Evolutionary conservation across 2,888 invertebrate species (phyloP).

Genomic region (Stenolophus ochropezus): DNA sequence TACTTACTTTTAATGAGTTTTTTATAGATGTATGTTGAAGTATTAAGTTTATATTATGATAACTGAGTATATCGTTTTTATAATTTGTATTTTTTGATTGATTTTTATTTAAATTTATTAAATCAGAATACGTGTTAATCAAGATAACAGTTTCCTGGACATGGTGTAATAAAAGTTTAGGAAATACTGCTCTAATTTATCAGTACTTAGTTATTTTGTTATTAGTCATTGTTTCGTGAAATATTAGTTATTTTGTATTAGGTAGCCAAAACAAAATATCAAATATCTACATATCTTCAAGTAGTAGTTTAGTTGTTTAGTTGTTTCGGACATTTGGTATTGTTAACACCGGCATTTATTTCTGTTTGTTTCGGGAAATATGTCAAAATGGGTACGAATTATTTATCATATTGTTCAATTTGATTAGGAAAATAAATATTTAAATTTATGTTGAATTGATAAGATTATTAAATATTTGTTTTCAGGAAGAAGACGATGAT

Average conservation of each 20-base stretch:
- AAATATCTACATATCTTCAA: neutral
- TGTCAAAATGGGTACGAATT: slow-evolving; percentile 48
- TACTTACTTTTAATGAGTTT: too few species aligned
- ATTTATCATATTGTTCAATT: slow-evolving; percentile 56
- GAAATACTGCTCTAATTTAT: slow-evolving; percentile 29
- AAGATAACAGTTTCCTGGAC: neutral
- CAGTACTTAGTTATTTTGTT: neutral
- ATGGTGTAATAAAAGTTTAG: slow-evolving; percentile 4
- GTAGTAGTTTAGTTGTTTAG: neutral
- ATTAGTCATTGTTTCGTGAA: slow-evolving; percentile 1
- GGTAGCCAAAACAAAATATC: neutral
- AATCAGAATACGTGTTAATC: neutral
- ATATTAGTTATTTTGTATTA: neutral
- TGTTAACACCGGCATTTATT: neutral
- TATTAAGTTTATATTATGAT: neutral
- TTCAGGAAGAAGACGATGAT: slow-evolving; percentile 88
- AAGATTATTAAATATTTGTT: slow-evolving; percentile 44
- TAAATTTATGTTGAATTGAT: neutral
- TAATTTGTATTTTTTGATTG: too few species aligned
- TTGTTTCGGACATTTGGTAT: neutral
- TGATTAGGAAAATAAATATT: slow-evolving; percentile 41
- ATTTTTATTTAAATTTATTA: neutral
- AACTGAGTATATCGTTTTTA: too few species aligned
- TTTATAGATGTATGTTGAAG: too few species aligned
- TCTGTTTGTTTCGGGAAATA: slow-evolving; percentile 29